Evolutionary conservation across 2,888 invertebrate genomes (phyloP), one percentile per base, ranked within the genome.

Genomic region (Lysandra bellargus): DNA sequence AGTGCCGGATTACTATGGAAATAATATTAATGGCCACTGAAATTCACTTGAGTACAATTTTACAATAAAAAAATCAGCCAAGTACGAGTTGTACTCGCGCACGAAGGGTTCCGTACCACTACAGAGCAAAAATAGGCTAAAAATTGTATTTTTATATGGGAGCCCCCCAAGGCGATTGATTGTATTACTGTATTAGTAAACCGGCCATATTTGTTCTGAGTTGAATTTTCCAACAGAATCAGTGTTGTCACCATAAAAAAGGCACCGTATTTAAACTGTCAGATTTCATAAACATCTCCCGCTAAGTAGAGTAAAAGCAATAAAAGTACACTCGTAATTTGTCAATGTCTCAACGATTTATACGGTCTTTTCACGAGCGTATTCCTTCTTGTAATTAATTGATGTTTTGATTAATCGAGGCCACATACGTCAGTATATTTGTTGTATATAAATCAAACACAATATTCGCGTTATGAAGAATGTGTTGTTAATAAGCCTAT

Each of bases 401-500:
- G 79, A 30, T 79, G 73, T 60, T 79, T 79, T 79, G 79, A 79
- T 79, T 79, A 74, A 79, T 79, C 74, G 73, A 75, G 69, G 69
- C 69, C 69, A 37, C 69, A 37, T 30, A 75, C 53, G 49, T 30
- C 75, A 44, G 74, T 78, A 80, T 80, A 78, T 76, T 78, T 81
- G 75, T 80, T 79, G 75, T 79, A 80, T 78, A 80, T 75, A 49
- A 75, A 75, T 75, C 75, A 75, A 80, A 78, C 77, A 79, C 80
- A 80, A 80, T 80, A 81, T 77, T 44, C 61, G 74, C 14, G 30
- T 77, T 78, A 78, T 79, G 78, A 80, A 80, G 79, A 69, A 69
- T 69, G 69, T 37, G 33, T 37, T 79, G 78, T 77, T 73, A 53
- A 73, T 73, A 37, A 73, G 17, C 37, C 57, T 53, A 53, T 78